Base-by-base conservation (phyloP, 2,797 vertebrate genomes). In the Gadopsis marmoratus region DNA sequence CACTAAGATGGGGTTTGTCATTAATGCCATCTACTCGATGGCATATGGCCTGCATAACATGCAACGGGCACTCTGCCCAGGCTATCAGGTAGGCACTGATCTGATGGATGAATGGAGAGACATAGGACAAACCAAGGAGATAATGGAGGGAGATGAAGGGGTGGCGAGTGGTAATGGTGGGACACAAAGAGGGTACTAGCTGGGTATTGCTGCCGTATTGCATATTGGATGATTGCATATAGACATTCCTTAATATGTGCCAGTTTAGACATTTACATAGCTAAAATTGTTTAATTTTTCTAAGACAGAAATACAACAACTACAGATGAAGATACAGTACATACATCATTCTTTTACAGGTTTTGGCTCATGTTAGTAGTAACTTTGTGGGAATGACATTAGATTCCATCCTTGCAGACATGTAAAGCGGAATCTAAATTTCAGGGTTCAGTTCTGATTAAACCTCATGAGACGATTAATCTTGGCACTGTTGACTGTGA, bases 1-100 rank as follows among this genome's bases (percentile, higher is more conserved):
- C 95, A 99, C 97, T 64, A 99, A 99, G 94, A 99, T 99, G 98
- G 98, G 98, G 3, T 99, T 99, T 71, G 98, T 99, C 75, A 98
- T 99, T 81, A 99, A 99, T 3, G 98, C 98, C 1, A 99, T 99
- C 86, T 99, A 99, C 87, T 99, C 98, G 0, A 99, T 99, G 98
- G 98, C 98, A 0, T 96, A 98, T 0, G 98, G 98, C 11, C 96
- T 99, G 61, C 97, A 99, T 89, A 98, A 97, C 89, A 99, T 99
- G 98, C 98, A 99, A 88, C 87, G 83, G 71, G 81, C 95, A 0
- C 89, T 99, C 47, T 99, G 98, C 77, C 97, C 97, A 0, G 97
- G 97, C 16, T 97, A 96, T 70, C 91, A 95, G 94, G 94, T 94
- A 86, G 61, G 85, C 66, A 45, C 50, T 50, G 48, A 55, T 70